These are phyloP conservation scores for Sciurus vulgaris DNA, from an alignment of 2,797 vertebrate species.

Conservation along the genomic window DNA sequence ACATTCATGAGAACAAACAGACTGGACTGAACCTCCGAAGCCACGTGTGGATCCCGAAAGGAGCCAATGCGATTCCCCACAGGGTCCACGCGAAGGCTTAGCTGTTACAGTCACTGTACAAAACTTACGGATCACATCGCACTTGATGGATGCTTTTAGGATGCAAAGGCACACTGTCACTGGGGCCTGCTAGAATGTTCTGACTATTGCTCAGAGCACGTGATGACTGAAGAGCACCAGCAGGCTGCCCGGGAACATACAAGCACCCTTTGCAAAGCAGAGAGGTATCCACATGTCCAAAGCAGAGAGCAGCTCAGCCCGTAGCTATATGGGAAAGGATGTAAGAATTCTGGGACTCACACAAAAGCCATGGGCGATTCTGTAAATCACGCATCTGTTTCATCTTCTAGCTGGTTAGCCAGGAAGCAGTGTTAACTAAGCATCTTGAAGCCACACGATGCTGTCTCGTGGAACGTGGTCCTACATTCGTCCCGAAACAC, in stretches of 20 bases:
- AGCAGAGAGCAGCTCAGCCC: not conserved
- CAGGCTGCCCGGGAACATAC: not conserved
- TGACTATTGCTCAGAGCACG: not conserved
- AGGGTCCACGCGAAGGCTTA: not conserved
- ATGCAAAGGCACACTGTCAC: slow-evolving; percentile 2
- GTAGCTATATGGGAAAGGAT: not conserved
- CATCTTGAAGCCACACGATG: not conserved
- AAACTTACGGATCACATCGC: slow-evolving; percentile 8
- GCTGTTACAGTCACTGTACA: not conserved
- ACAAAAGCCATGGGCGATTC: not conserved
- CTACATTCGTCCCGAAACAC: not conserved
- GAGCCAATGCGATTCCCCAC: not conserved
- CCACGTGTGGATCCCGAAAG: not conserved
- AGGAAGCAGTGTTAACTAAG: not conserved
- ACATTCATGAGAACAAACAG: not conserved
- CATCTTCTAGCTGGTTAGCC: not conserved
- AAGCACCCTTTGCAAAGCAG: not conserved
- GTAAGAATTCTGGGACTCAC: not conserved
- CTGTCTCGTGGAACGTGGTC: not conserved
- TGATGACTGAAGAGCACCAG: not conserved
- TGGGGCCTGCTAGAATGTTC: slow-evolving; percentile 35
- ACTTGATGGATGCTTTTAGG: slow-evolving; percentile 36
- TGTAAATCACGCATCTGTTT: not conserved
- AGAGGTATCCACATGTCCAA: not conserved
- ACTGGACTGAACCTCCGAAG: not conserved